These are phyloP conservation scores for Nymphalis polychloros DNA, from an alignment of 2,888 invertebrate species.

Conservation along the genomic window DNA sequence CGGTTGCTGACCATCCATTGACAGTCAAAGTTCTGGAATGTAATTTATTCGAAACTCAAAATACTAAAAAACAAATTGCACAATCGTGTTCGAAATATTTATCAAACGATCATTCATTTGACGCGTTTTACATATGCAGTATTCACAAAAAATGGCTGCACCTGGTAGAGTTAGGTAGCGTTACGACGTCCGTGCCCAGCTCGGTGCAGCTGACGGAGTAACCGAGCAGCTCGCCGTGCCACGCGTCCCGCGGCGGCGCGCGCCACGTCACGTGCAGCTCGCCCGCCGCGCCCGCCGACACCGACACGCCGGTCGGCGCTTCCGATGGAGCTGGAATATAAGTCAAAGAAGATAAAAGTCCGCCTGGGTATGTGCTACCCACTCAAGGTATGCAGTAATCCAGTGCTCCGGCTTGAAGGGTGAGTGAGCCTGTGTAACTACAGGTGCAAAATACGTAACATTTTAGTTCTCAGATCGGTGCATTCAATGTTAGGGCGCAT, in stretches of 20 bases:
- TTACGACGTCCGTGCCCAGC: conserved; percentile 71
- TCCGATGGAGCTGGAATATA: conserved; percentile 83
- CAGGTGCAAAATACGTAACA: too few relatives aligned
- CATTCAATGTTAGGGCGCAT: too few relatives aligned
- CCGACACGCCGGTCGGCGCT: conserved; percentile 85
- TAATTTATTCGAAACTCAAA: background rate
- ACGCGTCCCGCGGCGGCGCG: conserved; percentile 86
- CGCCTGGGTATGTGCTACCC: background rate
- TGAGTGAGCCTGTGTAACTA: too few relatives aligned
- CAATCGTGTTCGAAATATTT: too few relatives aligned
- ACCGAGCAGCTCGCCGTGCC: conserved; percentile 89
- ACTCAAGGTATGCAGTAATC: too few relatives aligned
- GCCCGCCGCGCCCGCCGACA: conserved; percentile 85
- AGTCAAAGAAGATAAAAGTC: too few relatives aligned
- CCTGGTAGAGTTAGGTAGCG: conserved; percentile 60
- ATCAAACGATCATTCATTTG: too few relatives aligned
- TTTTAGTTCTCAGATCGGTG: too few relatives aligned
- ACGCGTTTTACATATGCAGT: too few relatives aligned
- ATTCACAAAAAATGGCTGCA: conserved; percentile 29
- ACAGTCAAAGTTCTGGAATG: conserved; percentile 80
- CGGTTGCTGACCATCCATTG: conserved; percentile 87
- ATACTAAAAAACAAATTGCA: too few relatives aligned
- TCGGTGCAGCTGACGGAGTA: conserved; percentile 88
- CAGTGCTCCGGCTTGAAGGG: too few relatives aligned
- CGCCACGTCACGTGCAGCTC: conserved; percentile 89